A percentile compares a stretch with the other conserved stretches of the same genome.
phyloP scores from a whole-genome alignment of 1,140 invertebrate genomes.

The Trialeurodes vaporariorum region DNA sequence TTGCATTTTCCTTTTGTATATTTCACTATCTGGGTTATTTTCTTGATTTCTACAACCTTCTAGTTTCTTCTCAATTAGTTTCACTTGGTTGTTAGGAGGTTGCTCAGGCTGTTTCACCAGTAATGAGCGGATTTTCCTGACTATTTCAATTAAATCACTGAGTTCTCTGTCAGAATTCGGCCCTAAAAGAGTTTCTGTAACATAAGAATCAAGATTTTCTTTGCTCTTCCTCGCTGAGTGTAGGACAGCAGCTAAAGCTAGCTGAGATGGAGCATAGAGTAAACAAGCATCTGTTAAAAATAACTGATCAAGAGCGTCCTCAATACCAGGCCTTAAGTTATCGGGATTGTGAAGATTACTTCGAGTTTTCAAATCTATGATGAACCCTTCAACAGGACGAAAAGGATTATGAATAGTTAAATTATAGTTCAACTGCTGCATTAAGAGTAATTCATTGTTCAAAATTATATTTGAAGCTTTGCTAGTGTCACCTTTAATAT shows the following conservation, averaged over 20 bases:
- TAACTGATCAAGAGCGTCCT: constrained; percentile 81
- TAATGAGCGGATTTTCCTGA: constrained; percentile 58
- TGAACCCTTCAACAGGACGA: constrained; percentile 84
- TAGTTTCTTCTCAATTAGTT: constrained; percentile 73
- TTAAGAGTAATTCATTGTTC: constrained; percentile 87
- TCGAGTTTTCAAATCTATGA: constrained; percentile 92
- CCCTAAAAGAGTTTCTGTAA: constrained; percentile 72
- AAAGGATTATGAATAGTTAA: constrained; percentile 94
- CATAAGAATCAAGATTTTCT: constrained; percentile 81
- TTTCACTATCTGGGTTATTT: constrained; percentile 84
- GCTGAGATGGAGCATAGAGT: constrained; percentile 84
- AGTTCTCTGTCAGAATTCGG: constrained; percentile 54
- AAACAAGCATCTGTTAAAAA: constrained; percentile 83
- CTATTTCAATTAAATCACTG: constrained; percentile 68
- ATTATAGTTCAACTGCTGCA: constrained; percentile 92
- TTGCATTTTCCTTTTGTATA: constrained; percentile 51
- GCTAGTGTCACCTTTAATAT: constrained; percentile 83
- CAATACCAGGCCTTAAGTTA: constrained; percentile 65
- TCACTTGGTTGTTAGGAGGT: constrained; percentile 56
- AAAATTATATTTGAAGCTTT: constrained; percentile 91
- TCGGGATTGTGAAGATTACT: constrained; percentile 68
- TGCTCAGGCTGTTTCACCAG: constrained; percentile 69
- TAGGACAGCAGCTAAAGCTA: constrained; percentile 78
- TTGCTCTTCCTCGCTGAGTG: constrained; percentile 77
- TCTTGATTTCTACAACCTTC: constrained; percentile 86